Percentiles rank a stretch among this genome's conserved stretches.
Conservation (phyloP, 2,888 invertebrate genomes). For the Zaprionus lineosus region DNA sequence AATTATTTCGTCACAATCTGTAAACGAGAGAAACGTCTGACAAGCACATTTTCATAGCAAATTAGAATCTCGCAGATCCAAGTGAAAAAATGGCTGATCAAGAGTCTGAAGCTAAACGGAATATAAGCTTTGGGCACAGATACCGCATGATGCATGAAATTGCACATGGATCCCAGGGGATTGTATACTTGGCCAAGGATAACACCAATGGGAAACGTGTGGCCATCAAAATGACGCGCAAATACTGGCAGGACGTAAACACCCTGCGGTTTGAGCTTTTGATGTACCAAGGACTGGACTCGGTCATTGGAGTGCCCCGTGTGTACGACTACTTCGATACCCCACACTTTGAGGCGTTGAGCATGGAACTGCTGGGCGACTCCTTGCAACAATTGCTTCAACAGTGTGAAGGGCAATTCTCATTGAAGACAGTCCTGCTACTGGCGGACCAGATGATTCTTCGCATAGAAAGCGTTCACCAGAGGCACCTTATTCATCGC, state of each 20-base stretch:
- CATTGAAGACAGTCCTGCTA: constrained; percentile 54
- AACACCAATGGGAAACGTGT: background rate
- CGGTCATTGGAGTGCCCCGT: constrained; percentile 21
- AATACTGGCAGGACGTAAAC: fast-evolving
- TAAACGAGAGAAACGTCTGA: no score
- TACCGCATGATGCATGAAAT: constrained; percentile 10
- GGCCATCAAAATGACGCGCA: constrained; percentile 52
- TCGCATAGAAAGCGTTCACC: constrained; percentile 36
- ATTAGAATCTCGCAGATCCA: no score
- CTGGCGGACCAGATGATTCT: constrained; percentile 45
- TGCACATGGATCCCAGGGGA: constrained; percentile 43
- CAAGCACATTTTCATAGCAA: no score
- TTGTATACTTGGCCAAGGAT: constrained; percentile 25
- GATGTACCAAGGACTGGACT: background rate
- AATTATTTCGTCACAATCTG: no score
- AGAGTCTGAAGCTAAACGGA: no score
- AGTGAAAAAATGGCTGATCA: no score
- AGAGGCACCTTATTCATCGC: constrained; percentile 26
- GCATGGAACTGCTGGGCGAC: constrained; percentile 51
- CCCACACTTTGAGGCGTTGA: constrained; percentile 6
- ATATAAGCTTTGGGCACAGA: no score
- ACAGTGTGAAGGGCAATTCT: constrained; percentile 31
- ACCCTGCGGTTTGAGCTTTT: constrained; percentile 21
- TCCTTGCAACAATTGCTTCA: constrained; percentile 41
- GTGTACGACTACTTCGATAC: background rate